Evolutionary conservation across 2,888 invertebrate genomes (phyloP), one percentile per base, ranked within the genome.

Genomic region (Drosophila hawaiiensis): DNA sequence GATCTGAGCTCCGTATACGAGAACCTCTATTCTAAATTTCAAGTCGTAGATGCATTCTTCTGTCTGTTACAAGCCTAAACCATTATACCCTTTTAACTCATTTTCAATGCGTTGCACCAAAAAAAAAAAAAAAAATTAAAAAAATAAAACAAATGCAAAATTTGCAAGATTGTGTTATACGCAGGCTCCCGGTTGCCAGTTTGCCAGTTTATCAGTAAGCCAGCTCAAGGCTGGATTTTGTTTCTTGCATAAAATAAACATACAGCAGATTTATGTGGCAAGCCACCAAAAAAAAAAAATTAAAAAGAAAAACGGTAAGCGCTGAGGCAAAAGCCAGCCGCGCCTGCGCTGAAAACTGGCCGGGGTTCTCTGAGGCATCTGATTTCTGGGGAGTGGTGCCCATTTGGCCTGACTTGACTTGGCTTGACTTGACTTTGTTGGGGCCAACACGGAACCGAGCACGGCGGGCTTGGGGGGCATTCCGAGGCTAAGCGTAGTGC

Each of bases 231-330:
- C 84, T 81, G 84, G 82, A 79, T 77, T 71, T 75, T 54, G 75
- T 68, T 47, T 62, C 71, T 61, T 49, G 76, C 84, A 71, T 55
- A 73, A 71, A 75, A 78, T 62, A 56, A 25, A 47, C 28, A 59
- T 58, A 39, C 41, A 49, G 22, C 41, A 63, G 77, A 89, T 87
- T 88, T 88, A 90, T 88, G 90, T 80, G 72, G 90, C 85, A 86
- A 85, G 67, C 73, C 61, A 68, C 37, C 60, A 5, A 54, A 56
- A 56, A 47, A 22, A 39, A 39, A 39, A n/a, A 22, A 22, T 0
- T 1, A 47, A 47, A 47, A 16, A 7, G 4, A 16, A 49, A 70
- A 83, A 82, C 83, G 77, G 16, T 80, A 77, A 83, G 80, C 67
- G 73, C 49, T 58, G 58, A 71, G 65, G 64, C 80, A 72, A 84